These are phyloP conservation scores for Chaitophorus viminalis DNA, from an alignment of 2,888 invertebrate genomes.

Conservation along the genomic window DNA sequence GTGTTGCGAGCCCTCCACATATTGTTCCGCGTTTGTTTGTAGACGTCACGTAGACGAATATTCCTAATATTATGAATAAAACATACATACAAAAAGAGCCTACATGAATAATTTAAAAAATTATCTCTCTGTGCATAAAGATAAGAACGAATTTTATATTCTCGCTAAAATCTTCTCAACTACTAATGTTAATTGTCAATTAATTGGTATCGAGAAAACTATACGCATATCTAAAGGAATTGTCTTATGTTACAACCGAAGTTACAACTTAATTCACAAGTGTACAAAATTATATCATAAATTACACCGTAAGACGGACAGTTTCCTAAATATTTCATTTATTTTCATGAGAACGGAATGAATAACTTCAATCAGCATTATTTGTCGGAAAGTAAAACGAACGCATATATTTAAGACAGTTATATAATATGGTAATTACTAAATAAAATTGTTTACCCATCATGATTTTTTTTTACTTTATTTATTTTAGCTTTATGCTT, in stretches of 20 bases:
- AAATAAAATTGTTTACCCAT: conserved; percentile 13
- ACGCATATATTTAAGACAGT: neutral
- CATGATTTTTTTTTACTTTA: neutral
- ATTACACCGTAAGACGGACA: neutral
- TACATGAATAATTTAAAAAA: neutral
- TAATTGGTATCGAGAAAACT: conserved; percentile 18
- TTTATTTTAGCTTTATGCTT: neutral
- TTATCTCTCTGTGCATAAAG: neutral
- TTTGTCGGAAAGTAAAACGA: neutral
- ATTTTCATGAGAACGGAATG: neutral
- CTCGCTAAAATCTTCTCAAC: conserved; percentile 15
- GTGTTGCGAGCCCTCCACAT: neutral
- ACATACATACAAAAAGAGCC: neutral
- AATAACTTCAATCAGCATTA: neutral
- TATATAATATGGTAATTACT: neutral
- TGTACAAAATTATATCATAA: neutral
- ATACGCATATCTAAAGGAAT: neutral
- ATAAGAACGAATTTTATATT: neutral
- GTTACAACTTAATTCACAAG: neutral
- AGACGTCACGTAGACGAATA: neutral
- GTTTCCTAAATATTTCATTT: neutral
- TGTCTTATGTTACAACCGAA: neutral
- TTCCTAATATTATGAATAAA: neutral
- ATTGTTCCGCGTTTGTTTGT: neutral
- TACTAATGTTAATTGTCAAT: no score